A percentile compares a stretch with the other conserved stretches of the same genome.
These are phyloP conservation scores for Malacoraja senta DNA, from an alignment of 2,797 vertebrate genomes.

Conservation along the genomic window DNA sequence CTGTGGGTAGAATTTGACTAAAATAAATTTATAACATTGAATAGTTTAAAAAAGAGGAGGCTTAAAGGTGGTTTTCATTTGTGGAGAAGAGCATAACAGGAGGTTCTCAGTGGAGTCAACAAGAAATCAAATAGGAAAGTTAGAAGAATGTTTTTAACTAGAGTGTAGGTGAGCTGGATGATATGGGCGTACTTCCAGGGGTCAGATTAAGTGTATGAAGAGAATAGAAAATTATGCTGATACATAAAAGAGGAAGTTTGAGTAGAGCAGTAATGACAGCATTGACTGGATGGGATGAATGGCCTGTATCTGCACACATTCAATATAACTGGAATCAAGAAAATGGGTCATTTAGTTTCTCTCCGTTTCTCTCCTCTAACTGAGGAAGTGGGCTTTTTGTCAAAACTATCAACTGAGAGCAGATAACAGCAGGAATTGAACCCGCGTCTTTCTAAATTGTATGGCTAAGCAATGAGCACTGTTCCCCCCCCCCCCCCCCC, in stretches of 20 bases:
- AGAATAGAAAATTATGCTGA: neutral
- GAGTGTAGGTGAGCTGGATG: neutral
- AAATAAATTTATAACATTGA: neutral
- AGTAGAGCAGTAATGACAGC: neutral
- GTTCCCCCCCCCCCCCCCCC: too few species aligned
- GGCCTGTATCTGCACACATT: neutral
- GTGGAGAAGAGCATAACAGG: neutral
- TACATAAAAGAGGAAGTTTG: neutral
- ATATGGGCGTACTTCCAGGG: neutral
- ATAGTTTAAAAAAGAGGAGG: neutral
- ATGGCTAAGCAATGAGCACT: neutral
- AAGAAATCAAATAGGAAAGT: slow-evolving; percentile 4
- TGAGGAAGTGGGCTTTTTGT: too few species aligned
- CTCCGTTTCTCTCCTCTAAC: neutral
- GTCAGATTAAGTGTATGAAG: neutral
- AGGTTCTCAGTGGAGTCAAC: neutral
- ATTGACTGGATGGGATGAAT: neutral
- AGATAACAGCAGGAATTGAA: neutral
- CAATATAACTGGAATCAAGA: neutral
- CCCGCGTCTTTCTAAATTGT: neutral
- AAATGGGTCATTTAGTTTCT: neutral
- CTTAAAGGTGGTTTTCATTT: neutral
- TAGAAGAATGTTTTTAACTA: neutral
- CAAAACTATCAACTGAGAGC: neutral
- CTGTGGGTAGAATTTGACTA: neutral